Evolutionary conservation across 2,888 invertebrate species (phyloP).

Genomic region (Eupithecia vulgata): DNA sequence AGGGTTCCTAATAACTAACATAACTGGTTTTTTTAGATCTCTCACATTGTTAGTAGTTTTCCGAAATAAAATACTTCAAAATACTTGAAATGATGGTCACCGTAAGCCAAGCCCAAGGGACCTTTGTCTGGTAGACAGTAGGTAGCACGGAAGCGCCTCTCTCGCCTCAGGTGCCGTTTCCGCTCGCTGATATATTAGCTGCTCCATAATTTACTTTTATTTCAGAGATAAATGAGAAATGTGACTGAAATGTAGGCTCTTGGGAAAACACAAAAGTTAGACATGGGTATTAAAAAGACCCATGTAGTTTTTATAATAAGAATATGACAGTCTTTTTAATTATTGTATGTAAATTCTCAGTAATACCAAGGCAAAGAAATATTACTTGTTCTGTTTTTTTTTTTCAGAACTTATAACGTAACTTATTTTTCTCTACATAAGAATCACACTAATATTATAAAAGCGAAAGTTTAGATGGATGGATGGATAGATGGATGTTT

Average conservation of each 20-base stretch:
- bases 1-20: no score
- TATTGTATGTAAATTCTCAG: neutral
- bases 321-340: neutral
- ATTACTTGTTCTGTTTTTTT: no score
- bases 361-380: no score
- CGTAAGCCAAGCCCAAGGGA: conserved; percentile 22
- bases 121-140: conserved; percentile 37
- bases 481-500: no score
- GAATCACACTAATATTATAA: no score
- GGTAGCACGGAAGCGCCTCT: conserved; percentile 31
- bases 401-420: no score
- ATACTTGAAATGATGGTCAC: conserved; percentile 15
- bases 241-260: neutral
- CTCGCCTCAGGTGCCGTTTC: conserved; percentile 41
- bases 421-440: no score
- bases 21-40: no score
- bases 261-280: neutral
- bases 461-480: no score
- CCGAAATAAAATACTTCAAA: no score
- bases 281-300: neutral
- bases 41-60: no score
- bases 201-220: conserved; percentile 29
- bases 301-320: neutral
- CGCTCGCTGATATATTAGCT: conserved; percentile 35
- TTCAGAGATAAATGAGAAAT: conserved; percentile 26